A percentile compares a stretch with the other conserved stretches of the same genome.
Conservation (phyloP, 1,140 invertebrate genomes). For the Trialeurodes vaporariorum region DNA sequence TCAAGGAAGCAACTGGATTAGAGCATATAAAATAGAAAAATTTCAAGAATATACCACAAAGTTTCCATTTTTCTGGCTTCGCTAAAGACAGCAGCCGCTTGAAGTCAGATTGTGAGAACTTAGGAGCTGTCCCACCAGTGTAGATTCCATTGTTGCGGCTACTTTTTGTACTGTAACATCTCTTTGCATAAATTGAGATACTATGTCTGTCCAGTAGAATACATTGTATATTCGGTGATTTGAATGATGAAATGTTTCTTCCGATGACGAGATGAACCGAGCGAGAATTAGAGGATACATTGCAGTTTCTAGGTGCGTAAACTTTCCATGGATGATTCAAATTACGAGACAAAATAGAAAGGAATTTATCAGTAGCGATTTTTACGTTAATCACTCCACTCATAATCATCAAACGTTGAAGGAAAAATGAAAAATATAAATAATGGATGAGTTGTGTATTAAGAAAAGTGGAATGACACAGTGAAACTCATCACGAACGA, state of each 20-base stretch:
- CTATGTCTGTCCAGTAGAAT: neutral
- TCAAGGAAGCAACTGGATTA: too few relatives aligned
- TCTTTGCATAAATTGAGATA: neutral
- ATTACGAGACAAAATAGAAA: neutral
- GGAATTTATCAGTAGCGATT: neutral
- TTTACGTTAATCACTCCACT: neutral
- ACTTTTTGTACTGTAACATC: neutral
- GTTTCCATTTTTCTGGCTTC: constrained; percentile 57
- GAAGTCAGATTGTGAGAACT: constrained; percentile 34
- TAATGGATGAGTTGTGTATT: too few relatives aligned
- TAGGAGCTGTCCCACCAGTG: neutral
- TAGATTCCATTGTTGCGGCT: neutral
- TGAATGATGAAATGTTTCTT: neutral
- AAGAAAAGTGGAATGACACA: too few relatives aligned
- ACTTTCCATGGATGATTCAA: neutral
- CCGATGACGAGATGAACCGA: neutral
- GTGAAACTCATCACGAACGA: too few relatives aligned
- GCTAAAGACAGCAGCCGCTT: constrained; percentile 48
- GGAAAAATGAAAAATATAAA: too few relatives aligned
- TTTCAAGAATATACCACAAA: constrained; percentile 23
- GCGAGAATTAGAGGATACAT: neutral
- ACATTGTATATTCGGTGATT: neutral
- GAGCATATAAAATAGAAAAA: neutral
- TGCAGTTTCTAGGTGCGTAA: neutral
- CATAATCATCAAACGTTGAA: too few relatives aligned